These are phyloP conservation scores for Zophobas morio DNA, from an alignment of 1,140 invertebrate genomes.

Conservation along the genomic window DNA sequence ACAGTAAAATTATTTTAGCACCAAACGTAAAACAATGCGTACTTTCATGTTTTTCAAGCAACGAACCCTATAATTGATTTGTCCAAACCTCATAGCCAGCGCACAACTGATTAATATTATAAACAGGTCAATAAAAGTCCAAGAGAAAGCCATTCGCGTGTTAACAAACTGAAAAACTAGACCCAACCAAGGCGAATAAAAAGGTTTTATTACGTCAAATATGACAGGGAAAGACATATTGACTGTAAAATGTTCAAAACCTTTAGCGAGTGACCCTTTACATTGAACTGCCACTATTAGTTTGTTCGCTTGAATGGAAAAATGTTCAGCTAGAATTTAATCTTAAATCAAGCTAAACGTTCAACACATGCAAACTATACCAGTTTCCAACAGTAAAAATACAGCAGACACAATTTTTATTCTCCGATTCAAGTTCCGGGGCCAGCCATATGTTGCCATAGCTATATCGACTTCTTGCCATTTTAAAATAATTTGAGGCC, in stretches of 20 bases:
- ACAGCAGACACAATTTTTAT: constrained; percentile 9
- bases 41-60: constrained; percentile 17
- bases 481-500: constrained; percentile 13
- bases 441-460: constrained; percentile 32
- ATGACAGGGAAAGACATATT: constrained; percentile 31
- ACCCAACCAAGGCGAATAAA: constrained; percentile 1
- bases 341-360: not conserved
- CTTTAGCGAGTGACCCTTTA: constrained; percentile 11
- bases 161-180: constrained; percentile 4
- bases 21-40: not conserved
- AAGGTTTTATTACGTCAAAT: constrained; percentile 24
- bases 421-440: constrained; percentile 16
- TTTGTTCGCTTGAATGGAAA: constrained; percentile 15
- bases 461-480: constrained; percentile 13
- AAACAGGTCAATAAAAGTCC: constrained; percentile 35
- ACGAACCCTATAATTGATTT: constrained; percentile 27
- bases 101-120: constrained; percentile 36
- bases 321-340: constrained; percentile 21
- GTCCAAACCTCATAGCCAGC: constrained; percentile 12
- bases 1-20: not conserved
- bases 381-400: constrained; percentile 10
- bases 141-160: constrained; percentile 36
- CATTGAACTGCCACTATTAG: constrained; percentile 9
- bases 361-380: not conserved
- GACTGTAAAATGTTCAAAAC: constrained; percentile 25